Conservation (phyloP, 2,113 vertebrate species). For the Sialia sialis region DNA sequence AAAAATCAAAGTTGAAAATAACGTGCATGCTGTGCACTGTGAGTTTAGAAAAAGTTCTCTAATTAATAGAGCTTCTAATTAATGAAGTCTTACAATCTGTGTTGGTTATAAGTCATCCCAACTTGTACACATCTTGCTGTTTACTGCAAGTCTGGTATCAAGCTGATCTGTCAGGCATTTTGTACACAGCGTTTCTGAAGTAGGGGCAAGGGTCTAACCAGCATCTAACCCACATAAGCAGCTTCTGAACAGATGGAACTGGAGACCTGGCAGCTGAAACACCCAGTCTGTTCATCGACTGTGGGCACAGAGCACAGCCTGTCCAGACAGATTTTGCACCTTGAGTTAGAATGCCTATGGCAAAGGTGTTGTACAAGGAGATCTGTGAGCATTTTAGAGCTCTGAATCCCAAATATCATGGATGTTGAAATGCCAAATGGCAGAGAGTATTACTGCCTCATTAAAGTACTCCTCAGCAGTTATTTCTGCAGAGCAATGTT, state of each 20-base stretch:
- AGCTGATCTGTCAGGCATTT: not conserved
- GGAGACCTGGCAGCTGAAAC: not conserved
- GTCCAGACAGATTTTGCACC: not conserved
- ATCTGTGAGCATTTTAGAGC: not conserved
- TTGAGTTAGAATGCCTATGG: not conserved
- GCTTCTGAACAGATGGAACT: not conserved
- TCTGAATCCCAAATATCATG: not conserved
- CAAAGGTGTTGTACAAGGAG: not conserved
- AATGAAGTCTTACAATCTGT: not conserved
- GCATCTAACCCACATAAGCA: not conserved
- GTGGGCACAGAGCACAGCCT: not conserved
- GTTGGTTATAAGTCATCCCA: not conserved
- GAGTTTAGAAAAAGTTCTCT: conserved; percentile 5
- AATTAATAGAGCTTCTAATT: conserved; percentile 24
- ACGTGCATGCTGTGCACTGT: not conserved
- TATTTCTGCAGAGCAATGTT: not conserved
- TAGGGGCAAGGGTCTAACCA: not conserved
- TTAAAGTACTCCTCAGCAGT: not conserved
- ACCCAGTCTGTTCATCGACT: not conserved
- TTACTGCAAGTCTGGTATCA: not conserved
- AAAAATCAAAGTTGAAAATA: conserved; percentile 31
- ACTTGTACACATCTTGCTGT: not conserved
- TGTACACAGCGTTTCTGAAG: rapidly evolving
- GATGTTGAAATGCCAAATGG: not conserved
- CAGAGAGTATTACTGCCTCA: not conserved